Percentiles rank a stretch among this genome's conserved stretches.
These are phyloP conservation scores for Parnassius glacialis DNA, from an alignment of 2,888 invertebrate genomes.

Conservation along the genomic window DNA sequence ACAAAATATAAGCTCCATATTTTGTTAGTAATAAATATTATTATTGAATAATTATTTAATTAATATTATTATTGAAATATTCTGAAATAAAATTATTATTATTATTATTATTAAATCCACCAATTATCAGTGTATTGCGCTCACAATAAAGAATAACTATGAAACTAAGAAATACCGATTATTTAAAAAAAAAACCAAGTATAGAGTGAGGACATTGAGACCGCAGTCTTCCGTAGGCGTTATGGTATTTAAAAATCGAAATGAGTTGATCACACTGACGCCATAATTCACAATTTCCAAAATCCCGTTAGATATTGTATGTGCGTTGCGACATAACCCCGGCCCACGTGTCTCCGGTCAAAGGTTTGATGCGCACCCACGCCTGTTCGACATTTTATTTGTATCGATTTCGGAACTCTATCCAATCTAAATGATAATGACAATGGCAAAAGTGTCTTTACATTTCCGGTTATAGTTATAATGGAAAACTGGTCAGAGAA, in stretches of 20 bases:
- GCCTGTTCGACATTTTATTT: conserved; percentile 26
- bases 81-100: too few relatives aligned
- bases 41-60: too few relatives aligned
- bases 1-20: too few relatives aligned
- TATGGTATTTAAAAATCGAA: conserved; percentile 19
- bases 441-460: conserved; percentile 17
- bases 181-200: too few relatives aligned
- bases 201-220: too few relatives aligned
- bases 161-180: too few relatives aligned
- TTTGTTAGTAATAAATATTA: too few relatives aligned
- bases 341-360: conserved; percentile 38
- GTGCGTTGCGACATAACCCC: conserved; percentile 38
- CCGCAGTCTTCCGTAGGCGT: conserved; percentile 9
- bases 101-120: too few relatives aligned
- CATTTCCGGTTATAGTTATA: conserved; percentile 11
- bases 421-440: conserved; percentile 13
- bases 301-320: conserved; percentile 2
- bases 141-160: too few relatives aligned
- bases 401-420: conserved; percentile 27
- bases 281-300: conserved; percentile 23
- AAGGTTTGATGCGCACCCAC: conserved; percentile 38
- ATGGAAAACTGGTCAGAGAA: too few relatives aligned
- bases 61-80: too few relatives aligned
- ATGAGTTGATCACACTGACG: conserved; percentile 11
- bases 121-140: too few relatives aligned